phyloP scores from a whole-genome alignment of 2,888 invertebrate genomes.

The Diaprepes abbreviatus region DNA sequence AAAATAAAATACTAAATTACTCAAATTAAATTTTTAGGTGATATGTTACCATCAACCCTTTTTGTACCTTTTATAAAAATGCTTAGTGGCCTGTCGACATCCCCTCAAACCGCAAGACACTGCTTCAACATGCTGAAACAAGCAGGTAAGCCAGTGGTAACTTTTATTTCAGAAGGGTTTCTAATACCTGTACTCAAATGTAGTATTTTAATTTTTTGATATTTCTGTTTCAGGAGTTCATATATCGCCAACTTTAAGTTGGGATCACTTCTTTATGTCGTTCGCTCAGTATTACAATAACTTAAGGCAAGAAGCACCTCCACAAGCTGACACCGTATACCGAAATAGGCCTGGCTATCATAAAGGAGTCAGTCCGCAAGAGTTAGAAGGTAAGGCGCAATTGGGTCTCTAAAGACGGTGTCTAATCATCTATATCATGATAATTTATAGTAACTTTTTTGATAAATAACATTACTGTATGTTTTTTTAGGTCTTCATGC shows the following conservation, averaged over 20 bases:
- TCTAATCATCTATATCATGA: no score
- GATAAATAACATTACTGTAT: no score
- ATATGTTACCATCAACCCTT: conserved; percentile 85
- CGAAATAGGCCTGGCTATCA: conserved; percentile 64
- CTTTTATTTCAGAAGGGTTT: not conserved
- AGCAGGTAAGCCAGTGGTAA: conserved; percentile 49
- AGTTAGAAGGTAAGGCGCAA: conserved; percentile 81
- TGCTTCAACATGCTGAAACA: conserved; percentile 84
- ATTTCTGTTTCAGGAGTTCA: conserved; percentile 45
- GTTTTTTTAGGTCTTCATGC: conserved; percentile 74
- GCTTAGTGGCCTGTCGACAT: conserved; percentile 85
- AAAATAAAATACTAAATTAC: no score
- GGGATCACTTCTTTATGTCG: conserved; percentile 89
- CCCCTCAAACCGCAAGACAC: conserved; percentile 81
- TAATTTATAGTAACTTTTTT: no score
- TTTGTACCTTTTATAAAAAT: conserved; percentile 91
- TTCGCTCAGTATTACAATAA: conserved; percentile 80
- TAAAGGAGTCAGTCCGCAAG: conserved; percentile 81
- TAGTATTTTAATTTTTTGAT: no score
- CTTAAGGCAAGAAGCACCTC: conserved; percentile 78
- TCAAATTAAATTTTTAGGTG: no score
- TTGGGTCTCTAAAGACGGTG: no score
- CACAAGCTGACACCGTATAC: conserved; percentile 77
- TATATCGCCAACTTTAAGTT: conserved; percentile 72
- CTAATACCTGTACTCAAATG: not conserved